phyloP scores from a whole-genome alignment of 2,113 vertebrate genomes.

The Coracopsis vasa region DNA sequence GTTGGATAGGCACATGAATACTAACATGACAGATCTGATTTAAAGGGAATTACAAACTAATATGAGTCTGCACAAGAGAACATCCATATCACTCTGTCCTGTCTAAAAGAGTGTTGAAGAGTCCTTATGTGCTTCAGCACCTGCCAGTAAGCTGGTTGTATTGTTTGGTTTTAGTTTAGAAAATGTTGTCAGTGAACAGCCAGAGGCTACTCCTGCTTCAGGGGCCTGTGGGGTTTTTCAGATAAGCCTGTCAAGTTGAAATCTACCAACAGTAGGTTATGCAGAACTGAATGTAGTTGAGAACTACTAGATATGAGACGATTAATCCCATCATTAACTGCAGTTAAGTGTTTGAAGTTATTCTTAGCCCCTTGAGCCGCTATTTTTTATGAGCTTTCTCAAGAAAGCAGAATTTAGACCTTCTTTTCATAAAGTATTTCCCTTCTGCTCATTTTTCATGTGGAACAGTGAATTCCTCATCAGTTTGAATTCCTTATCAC shows the following conservation, averaged over 20 bases:
- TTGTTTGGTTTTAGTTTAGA: not conserved
- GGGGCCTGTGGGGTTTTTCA: not conserved
- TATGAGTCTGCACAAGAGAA: not conserved
- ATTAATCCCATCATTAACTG: not conserved
- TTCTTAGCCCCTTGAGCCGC: not conserved
- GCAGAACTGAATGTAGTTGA: not conserved
- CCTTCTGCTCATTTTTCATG: not conserved
- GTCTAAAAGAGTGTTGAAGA: not conserved
- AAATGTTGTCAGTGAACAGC: not conserved
- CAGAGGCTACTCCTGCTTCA: not conserved
- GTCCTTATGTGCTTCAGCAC: not conserved
- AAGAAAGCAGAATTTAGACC: not conserved
- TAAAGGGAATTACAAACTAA: not conserved
- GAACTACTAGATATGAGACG: not conserved
- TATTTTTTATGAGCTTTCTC: not conserved
- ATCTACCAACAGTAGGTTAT: not conserved
- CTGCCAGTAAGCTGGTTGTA: not conserved
- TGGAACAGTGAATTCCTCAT: not conserved
- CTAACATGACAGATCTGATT: not conserved
- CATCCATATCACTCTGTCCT: not conserved
- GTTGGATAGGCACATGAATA: not conserved
- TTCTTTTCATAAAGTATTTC: not conserved
- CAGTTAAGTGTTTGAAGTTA: not conserved
- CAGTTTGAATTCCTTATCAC: not conserved
- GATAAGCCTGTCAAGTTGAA: not conserved